Percentiles rank a stretch among this genome's conserved stretches.
Evolutionary conservation across 2,113 vertebrate genomes (phyloP).

Genomic region (Platichthys stellatus): DNA sequence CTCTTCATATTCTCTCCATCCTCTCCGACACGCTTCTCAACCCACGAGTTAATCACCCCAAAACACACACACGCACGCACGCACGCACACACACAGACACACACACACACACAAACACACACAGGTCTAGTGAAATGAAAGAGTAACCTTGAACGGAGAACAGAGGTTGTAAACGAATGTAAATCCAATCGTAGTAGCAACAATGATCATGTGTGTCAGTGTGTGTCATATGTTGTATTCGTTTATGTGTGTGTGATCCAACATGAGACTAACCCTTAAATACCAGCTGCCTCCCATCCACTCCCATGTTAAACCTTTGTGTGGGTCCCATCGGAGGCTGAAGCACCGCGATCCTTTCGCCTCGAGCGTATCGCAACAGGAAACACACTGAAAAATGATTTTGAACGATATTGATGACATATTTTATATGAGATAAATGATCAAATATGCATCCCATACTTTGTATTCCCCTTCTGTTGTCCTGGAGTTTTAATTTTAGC

Average conservation of each 20-base stretch:
- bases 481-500: too few species aligned
- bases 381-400: too few species aligned
- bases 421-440: too few species aligned
- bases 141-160: slow-evolving; percentile 53
- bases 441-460: too few species aligned
- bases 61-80: slow-evolving; percentile 25
- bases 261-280: neutral
- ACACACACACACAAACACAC: slow-evolving; percentile 11
- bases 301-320: too few species aligned
- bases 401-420: too few species aligned
- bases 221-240: slow-evolving; percentile 6
- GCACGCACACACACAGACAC: neutral
- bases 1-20: slow-evolving; percentile 38
- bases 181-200: slow-evolving; percentile 38
- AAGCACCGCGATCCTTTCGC: too few species aligned
- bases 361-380: too few species aligned
- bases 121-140: slow-evolving; percentile 67
- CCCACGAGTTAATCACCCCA: slow-evolving; percentile 36
- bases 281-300: too few species aligned
- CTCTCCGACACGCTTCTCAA: slow-evolving; percentile 47
- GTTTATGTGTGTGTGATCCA: neutral
- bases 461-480: too few species aligned
- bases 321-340: too few species aligned
- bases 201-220: neutral
- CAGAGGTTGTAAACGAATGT: slow-evolving; percentile 39